phyloP scores from a whole-genome alignment of 2,797 vertebrate species.

The Pelobates cultripes region DNA sequence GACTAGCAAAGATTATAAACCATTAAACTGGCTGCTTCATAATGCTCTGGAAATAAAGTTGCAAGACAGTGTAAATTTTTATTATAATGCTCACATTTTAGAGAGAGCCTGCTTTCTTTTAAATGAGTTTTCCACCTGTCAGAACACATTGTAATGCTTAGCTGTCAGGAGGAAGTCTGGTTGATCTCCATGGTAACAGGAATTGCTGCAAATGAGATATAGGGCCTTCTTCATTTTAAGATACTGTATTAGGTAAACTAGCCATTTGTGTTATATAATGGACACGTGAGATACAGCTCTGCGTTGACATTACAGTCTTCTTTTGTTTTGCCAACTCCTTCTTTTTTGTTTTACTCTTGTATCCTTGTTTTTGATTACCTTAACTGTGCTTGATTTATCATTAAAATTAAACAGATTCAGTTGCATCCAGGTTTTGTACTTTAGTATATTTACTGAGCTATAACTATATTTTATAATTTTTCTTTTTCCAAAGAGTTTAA shows the following conservation, averaged over 20 bases:
- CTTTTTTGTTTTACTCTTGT: not conserved
- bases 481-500: no score
- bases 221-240: constrained; percentile 51
- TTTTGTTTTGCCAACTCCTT: not conserved
- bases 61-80: constrained; percentile 44
- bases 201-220: constrained; percentile 46
- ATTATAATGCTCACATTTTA: constrained; percentile 51
- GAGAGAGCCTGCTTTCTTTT: constrained; percentile 47
- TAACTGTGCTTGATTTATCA: no score
- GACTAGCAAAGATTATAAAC: constrained; percentile 19
- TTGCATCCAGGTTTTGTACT: no score
- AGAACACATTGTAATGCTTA: constrained; percentile 57
- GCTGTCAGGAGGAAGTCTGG: constrained; percentile 57
- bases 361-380: not conserved
- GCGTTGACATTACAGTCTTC: not conserved
- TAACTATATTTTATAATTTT: no score
- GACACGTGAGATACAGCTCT: not conserved
- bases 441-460: no score
- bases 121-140: constrained; percentile 55
- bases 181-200: constrained; percentile 61
- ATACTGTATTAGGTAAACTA: constrained; percentile 44
- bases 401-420: no score
- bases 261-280: constrained; percentile 33
- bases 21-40: constrained; percentile 21
- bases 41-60: constrained; percentile 50